Conservation (phyloP, 2,797 vertebrate genomes). For the Tadarida brasiliensis region DNA sequence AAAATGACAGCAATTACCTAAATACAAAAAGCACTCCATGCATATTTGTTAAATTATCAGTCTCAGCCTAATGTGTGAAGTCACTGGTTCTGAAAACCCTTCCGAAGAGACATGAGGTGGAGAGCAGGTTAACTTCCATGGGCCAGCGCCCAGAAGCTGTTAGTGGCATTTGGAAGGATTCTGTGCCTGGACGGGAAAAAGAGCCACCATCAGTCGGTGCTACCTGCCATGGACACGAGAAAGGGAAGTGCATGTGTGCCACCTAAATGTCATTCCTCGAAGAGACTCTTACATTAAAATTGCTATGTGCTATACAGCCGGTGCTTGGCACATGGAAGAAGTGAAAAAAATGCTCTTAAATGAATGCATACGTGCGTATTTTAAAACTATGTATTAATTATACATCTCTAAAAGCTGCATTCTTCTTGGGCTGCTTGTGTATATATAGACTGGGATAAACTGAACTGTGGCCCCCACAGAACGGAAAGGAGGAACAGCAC, state of each 20-base stretch:
- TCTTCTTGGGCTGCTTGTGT: not conserved
- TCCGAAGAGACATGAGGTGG: not conserved
- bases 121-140: not conserved
- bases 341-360: not conserved
- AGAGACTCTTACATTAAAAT: not conserved
- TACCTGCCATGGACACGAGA: not conserved
- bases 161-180: not conserved
- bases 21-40: not conserved
- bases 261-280: not conserved
- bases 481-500: not conserved
- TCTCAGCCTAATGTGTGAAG: not conserved
- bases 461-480: not conserved
- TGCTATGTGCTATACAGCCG: not conserved
- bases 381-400: constrained; percentile 53
- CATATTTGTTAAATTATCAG: not conserved
- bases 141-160: not conserved
- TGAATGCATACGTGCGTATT: constrained; percentile 1
- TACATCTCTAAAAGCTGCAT: constrained; percentile 3
- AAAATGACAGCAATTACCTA: not conserved
- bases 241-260: not conserved
- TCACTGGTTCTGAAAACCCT: constrained; percentile 12
- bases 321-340: not conserved
- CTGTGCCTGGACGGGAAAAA: not conserved
- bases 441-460: not conserved
- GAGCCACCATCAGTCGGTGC: not conserved